Base-by-base conservation (phyloP, 1,140 invertebrate genomes). In the Leptonema lineaticorne region DNA sequence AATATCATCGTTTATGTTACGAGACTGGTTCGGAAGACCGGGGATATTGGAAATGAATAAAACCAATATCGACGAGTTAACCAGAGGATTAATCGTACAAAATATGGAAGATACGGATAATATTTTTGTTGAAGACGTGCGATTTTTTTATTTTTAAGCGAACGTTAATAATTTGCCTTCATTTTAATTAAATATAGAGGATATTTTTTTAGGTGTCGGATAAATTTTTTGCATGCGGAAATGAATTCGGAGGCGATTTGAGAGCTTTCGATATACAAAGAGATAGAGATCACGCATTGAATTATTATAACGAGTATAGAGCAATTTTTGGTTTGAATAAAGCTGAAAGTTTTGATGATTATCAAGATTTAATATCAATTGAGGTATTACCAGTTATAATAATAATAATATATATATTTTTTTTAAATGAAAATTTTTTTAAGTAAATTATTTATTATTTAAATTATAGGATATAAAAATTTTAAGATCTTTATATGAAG, bases 231-330 rank as follows among this genome's bases (percentile, higher is more conserved):
- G 80, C 81, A 26, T 79, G 78, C 28, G 76, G 77, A 3, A 76
- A 76, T 20, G 72, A 74, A 1, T 80, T 86, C 14, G 89, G 89
- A 0, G 74, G 91, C 16, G 90, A 91, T 76, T 77, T 91, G 16
- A 82, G 87, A 60, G 83, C 89, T 4, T 80, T 90, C 73, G 90
- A 91, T 73, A 86, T 91, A 46, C 87, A 90, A 73, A 78, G 89
- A 68, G 89, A 88, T 0, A 76, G 90, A 66, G 89, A 91, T 75
- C 89, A 91, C 73, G 89, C 88, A 0, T 76, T 90, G 11, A 86
- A 85, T 1, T 82, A 85, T 1, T 91, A 81, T 70, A 80, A 81
- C 68, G 79, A 81, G 50, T 81, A 78, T 60, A 79, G 79, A 78
- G 79, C 73, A 45, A 59, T 29, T 59, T 93, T 91, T 74, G 84